Evolutionary conservation across 2,797 vertebrate genomes (phyloP).

Genomic region (Syngnathus rostellatus): DNA sequence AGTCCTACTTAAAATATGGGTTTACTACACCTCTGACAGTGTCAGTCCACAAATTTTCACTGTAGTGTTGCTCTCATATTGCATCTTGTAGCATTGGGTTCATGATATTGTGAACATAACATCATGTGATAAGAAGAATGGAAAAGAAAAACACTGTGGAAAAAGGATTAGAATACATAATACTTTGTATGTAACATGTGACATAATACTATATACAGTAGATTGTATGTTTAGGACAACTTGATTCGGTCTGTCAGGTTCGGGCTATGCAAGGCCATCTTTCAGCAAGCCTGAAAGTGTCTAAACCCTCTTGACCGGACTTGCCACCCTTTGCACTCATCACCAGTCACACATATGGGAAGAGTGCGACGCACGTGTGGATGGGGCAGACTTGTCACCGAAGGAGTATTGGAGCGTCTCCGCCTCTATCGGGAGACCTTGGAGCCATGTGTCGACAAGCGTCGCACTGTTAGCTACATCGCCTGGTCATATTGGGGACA

Average conservation of each 20-base stretch:
- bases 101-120: too few species aligned
- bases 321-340: conserved; percentile 39
- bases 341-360: conserved; percentile 59
- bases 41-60: too few species aligned
- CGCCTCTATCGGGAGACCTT: conserved; percentile 64
- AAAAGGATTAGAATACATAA: background rate
- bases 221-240: background rate
- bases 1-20: too few species aligned
- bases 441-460: conserved; percentile 74
- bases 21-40: too few species aligned
- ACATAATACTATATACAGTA: background rate
- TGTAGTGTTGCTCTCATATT: too few species aligned
- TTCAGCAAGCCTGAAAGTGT: conserved; percentile 5
- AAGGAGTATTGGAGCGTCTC: conserved; percentile 58
- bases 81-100: too few species aligned
- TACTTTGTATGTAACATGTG: background rate
- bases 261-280: background rate
- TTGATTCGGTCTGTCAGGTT: too few species aligned
- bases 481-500: conserved; percentile 76
- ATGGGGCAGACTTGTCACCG: conserved; percentile 54
- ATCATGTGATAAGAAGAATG: too few species aligned
- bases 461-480: conserved; percentile 71
- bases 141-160: background rate
- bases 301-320: conserved; percentile 24
- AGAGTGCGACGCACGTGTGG: conserved; percentile 47